These are phyloP conservation scores for Emydocephalus ijimae DNA, from an alignment of 2,113 vertebrate genomes.

Conservation along the genomic window DNA sequence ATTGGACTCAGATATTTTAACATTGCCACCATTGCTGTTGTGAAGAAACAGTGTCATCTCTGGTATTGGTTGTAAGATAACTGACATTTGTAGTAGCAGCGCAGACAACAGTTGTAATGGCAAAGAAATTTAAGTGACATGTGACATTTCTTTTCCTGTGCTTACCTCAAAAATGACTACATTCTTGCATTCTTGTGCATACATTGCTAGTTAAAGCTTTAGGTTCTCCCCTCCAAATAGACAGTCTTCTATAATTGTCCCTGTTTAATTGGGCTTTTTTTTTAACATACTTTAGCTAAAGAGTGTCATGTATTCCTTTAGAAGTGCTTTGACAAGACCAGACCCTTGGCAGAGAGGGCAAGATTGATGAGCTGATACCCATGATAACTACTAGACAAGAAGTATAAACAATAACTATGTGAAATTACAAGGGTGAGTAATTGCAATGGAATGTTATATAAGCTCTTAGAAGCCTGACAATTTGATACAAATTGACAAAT, in stretches of 20 bases:
- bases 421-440: not conserved
- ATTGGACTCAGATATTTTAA: not conserved
- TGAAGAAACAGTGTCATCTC: not conserved
- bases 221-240: not conserved
- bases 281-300: not conserved
- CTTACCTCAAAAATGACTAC: not conserved
- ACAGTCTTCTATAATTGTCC: not conserved
- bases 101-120: not conserved
- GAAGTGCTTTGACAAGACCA: not conserved
- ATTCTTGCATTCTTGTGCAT: not conserved
- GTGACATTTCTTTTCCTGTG: not conserved
- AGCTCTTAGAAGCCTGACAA: not conserved
- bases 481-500: not conserved
- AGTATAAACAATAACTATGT: not conserved
- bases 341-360: not conserved
- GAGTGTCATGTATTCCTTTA: not conserved
- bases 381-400: not conserved
- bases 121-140: not conserved
- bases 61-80: conserved; percentile 1
- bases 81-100: not conserved
- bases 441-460: not conserved
- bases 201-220: not conserved
- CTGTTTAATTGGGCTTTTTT: not conserved
- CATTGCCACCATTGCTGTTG: not conserved
- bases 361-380: not conserved